Evolutionary conservation across 2,113 vertebrate species (phyloP).

Genomic region (Scartelaos histophorus): DNA sequence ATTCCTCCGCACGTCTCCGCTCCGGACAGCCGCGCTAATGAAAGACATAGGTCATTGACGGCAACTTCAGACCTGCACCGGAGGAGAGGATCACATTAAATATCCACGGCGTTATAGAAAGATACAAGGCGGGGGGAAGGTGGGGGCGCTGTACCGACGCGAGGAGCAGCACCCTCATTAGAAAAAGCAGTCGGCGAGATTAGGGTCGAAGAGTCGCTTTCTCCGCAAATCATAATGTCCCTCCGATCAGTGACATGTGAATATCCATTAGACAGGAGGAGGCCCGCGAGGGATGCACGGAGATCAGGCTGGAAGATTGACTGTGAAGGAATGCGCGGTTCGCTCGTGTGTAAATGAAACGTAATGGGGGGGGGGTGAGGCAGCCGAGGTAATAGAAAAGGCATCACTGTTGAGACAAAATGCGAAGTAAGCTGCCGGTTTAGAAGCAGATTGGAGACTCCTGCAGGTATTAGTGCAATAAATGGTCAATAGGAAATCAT

Average conservation of each 20-base stretch:
- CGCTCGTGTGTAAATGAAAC: constrained; percentile 1
- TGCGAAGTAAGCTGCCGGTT: neutral
- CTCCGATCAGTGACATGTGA: constrained; percentile 75
- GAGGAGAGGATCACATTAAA: constrained; percentile 96
- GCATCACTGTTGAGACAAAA: neutral
- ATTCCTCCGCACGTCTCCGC: constrained; percentile 92
- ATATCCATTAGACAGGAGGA: constrained; percentile 58
- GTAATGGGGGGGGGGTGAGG: neutral
- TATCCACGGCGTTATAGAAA: constrained; percentile 86
- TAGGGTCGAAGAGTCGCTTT: constrained; percentile 63
- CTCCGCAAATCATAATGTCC: constrained; percentile 75
- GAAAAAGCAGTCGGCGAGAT: constrained; percentile 69
- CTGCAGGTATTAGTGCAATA: neutral
- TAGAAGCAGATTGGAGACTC: neutral
- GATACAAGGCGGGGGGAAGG: constrained; percentile 68
- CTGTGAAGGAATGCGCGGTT: constrained; percentile 2
- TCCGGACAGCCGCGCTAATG: constrained; percentile 97
- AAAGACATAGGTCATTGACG: constrained; percentile 98
- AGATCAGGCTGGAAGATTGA: constrained; percentile 23
- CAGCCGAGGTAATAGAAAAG: neutral
- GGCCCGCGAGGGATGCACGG: constrained; percentile 18
- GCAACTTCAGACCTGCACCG: constrained; percentile 94
- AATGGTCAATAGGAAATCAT: neutral
- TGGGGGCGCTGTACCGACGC: constrained; percentile 30
- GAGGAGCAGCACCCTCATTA: constrained; percentile 61